A percentile compares a stretch with the other conserved stretches of the same genome.
phyloP scores from a whole-genome alignment of 1,140 invertebrate species.

The Pogonognathellus flavescens region DNA sequence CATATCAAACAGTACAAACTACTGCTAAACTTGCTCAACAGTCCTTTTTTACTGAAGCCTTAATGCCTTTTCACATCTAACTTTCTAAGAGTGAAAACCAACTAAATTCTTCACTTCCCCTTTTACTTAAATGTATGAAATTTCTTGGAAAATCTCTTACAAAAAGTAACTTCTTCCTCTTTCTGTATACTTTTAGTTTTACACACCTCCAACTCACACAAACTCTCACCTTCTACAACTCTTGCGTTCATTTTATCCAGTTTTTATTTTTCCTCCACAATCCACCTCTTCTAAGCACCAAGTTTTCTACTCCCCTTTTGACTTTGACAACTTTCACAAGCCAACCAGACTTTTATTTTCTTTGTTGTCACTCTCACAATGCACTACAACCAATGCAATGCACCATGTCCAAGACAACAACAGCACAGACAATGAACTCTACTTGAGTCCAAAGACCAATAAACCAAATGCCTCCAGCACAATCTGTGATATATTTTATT shows the following conservation, averaged over 20 bases:
- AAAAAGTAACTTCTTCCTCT: constrained; percentile 40
- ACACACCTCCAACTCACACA: neutral
- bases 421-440: constrained; percentile 16
- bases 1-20: neutral
- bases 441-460: neutral
- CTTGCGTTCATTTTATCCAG: neutral
- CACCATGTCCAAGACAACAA: neutral
- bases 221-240: no score
- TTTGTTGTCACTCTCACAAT: constrained; percentile 13
- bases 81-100: constrained; percentile 28
- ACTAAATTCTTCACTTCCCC: constrained; percentile 26
- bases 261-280: neutral
- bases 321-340: constrained; percentile 32
- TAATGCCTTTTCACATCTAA: neutral
- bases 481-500: no score
- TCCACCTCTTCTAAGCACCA: constrained; percentile 18
- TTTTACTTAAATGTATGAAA: constrained; percentile 26
- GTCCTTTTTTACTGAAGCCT: neutral
- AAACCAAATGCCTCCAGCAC: no score
- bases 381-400: constrained; percentile 18
- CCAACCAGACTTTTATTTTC: constrained; percentile 35
- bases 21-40: neutral
- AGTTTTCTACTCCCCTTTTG: constrained; percentile 36
- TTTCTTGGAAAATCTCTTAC: constrained; percentile 35
- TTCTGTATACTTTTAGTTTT: neutral